Evolutionary conservation across 2,888 invertebrate species (phyloP).

Genomic region (Spicauda simplicius): DNA sequence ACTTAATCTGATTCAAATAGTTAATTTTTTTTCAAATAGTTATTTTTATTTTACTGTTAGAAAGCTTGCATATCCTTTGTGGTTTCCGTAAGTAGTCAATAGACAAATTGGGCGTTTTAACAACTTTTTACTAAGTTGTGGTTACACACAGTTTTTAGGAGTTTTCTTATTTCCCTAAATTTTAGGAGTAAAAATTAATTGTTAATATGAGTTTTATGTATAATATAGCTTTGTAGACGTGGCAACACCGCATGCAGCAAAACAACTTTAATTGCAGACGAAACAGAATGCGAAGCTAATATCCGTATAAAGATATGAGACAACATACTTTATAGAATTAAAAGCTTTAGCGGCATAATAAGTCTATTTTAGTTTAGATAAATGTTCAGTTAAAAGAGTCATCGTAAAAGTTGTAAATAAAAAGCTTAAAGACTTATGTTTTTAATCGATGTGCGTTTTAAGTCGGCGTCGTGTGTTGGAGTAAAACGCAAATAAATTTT

Average conservation of each 20-base stretch:
- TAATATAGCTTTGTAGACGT: neutral
- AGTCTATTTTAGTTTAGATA: slow-evolving; percentile 60
- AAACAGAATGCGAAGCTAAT: neutral
- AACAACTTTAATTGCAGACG: neutral
- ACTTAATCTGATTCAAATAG: neutral
- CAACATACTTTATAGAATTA: slow-evolving; percentile 38
- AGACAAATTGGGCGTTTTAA: too few relatives aligned
- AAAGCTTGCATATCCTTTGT: neutral
- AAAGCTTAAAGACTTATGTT: slow-evolving; percentile 58
- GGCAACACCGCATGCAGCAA: neutral
- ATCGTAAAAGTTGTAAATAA: slow-evolving; percentile 53
- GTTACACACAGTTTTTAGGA: neutral
- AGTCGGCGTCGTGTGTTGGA: slow-evolving; percentile 60
- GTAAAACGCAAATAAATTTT: slow-evolving; percentile 80
- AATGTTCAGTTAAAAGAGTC: slow-evolving; percentile 51
- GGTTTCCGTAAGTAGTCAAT: too few relatives aligned
- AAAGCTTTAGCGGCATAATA: slow-evolving; percentile 41
- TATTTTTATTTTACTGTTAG: neutral
- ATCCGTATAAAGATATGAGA: neutral
- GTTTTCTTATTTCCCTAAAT: neutral
- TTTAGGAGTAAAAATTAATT: neutral
- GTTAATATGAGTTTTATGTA: too few relatives aligned
- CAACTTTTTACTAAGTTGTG: too few relatives aligned
- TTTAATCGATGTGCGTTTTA: slow-evolving; percentile 61
- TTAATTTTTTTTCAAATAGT: too few relatives aligned